A percentile compares a stretch with the other conserved stretches of the same genome.
Conservation (phyloP, 2,113 vertebrate species). For the Rhinolophus sinicus region DNA sequence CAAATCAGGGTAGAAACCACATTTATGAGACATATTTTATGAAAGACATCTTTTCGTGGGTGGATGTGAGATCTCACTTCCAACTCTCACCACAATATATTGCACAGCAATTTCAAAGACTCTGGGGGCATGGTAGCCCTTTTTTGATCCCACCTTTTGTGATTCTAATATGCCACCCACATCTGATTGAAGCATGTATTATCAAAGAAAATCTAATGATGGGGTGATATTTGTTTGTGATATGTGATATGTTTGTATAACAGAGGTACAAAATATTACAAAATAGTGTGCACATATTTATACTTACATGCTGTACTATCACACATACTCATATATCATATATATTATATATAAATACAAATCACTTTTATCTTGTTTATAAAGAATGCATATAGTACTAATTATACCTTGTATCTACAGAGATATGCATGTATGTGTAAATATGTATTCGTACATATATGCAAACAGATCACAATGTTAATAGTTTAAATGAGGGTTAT, state of each 20-base stretch:
- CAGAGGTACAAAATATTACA: not conserved
- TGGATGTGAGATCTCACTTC: not conserved
- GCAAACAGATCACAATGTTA: not conserved
- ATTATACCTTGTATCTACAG: not conserved
- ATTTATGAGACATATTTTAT: not conserved
- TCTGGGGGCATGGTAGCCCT: not conserved
- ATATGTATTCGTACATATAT: not conserved
- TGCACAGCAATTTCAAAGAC: not conserved
- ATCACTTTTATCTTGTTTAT: not conserved
- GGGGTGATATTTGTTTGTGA: not conserved
- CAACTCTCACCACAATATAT: not conserved
- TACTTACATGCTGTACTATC: not conserved
- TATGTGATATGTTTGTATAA: not conserved
- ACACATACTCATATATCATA: not conserved
- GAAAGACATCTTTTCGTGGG: not conserved
- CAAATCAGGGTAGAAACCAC: not conserved
- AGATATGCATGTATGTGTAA: not conserved
- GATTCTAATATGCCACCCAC: not conserved
- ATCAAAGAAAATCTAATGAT: not conserved
- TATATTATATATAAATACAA: not conserved
- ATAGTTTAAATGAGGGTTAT: not conserved
- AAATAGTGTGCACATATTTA: not conserved
- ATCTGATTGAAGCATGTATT: not conserved
- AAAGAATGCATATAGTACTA: not conserved
- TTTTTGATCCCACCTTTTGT: not conserved